Percentiles rank a stretch among this genome's conserved stretches.
These are phyloP conservation scores for Drosophila mimica DNA, from an alignment of 2,888 invertebrate species.

Conservation along the genomic window DNA sequence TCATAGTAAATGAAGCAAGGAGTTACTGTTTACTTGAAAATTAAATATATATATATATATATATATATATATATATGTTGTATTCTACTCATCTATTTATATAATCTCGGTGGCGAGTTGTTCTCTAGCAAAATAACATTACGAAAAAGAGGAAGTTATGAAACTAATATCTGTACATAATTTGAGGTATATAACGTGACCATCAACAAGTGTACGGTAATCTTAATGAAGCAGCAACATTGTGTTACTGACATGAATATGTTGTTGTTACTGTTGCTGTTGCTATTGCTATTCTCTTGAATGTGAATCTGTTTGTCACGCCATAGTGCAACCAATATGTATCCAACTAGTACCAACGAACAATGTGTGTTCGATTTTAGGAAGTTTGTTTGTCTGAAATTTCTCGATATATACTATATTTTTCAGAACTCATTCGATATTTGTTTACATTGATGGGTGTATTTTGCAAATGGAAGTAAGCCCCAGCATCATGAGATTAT, in stretches of 20 bases:
- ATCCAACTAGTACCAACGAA: slow-evolving; percentile 41
- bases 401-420: slow-evolving; percentile 18
- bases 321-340: slow-evolving; percentile 56
- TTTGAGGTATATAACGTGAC: slow-evolving; percentile 68
- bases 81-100: slow-evolving; percentile 68
- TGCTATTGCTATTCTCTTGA: slow-evolving; percentile 6
- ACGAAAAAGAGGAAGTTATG: slow-evolving; percentile 24
- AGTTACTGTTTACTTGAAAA: slow-evolving; percentile 51
- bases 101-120: slow-evolving; percentile 79
- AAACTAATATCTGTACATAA: slow-evolving; percentile 71
- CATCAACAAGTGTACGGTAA: slow-evolving; percentile 47
- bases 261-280: slow-evolving; percentile 10
- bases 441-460: slow-evolving; percentile 22
- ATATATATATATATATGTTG: slow-evolving; percentile 21
- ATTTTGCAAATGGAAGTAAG: slow-evolving; percentile 30
- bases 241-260: slow-evolving; percentile 34
- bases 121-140: slow-evolving; percentile 65
- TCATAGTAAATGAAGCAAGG: slow-evolving; percentile 52
- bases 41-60: slow-evolving; percentile 46
- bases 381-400: slow-evolving; percentile 40
- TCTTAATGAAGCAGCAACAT: slow-evolving; percentile 34
- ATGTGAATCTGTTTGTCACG: slow-evolving; percentile 40
- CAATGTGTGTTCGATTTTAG: slow-evolving; percentile 28
- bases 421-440: slow-evolving; percentile 24
- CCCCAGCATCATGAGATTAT: slow-evolving; percentile 24